Conservation (phyloP, 30 jellyfish, hydroid and myxozoan species). For the Phacellophora camtschatica region DNA sequence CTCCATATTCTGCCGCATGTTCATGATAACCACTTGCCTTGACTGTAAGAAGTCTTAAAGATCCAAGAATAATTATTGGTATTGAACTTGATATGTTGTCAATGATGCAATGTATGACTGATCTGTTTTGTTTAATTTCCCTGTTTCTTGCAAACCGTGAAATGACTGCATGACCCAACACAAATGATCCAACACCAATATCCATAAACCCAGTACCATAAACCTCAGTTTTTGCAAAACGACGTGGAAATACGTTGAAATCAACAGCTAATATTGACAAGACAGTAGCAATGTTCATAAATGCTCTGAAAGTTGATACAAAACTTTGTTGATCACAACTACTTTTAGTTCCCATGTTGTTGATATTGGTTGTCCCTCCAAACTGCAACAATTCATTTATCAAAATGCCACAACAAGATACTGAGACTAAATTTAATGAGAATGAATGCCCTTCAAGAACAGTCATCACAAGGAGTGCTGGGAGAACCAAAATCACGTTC, state of each 20-base stretch:
- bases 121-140: not conserved
- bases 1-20: slow-evolving; percentile 93
- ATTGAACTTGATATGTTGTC: slow-evolving; percentile 31
- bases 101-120: not conserved
- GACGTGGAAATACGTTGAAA: slow-evolving; percentile 85
- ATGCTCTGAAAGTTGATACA: slow-evolving; percentile 64
- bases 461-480: slow-evolving; percentile 29
- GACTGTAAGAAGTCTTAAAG: slow-evolving; percentile 44
- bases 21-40: slow-evolving; percentile 79
- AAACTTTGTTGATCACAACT: not conserved
- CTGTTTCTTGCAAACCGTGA: slow-evolving; percentile 65
- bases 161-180: slow-evolving; percentile 80
- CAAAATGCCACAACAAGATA: not conserved
- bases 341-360: not conserved
- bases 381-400: not conserved
- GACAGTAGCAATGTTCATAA: slow-evolving; percentile 68
- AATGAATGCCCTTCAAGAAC: slow-evolving; percentile 19
- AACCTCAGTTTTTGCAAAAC: slow-evolving; percentile 84
- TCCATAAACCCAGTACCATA: slow-evolving; percentile 96
- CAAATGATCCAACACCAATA: slow-evolving; percentile 88
- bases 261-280: slow-evolving; percentile 92
- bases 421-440: not conserved
- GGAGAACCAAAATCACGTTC: slow-evolving; percentile 21
- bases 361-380: not conserved
- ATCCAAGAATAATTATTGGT: slow-evolving; percentile 67